These are phyloP conservation scores for Lasioglossum zephyrum DNA, from an alignment of 2,888 invertebrate species.

Conservation along the genomic window DNA sequence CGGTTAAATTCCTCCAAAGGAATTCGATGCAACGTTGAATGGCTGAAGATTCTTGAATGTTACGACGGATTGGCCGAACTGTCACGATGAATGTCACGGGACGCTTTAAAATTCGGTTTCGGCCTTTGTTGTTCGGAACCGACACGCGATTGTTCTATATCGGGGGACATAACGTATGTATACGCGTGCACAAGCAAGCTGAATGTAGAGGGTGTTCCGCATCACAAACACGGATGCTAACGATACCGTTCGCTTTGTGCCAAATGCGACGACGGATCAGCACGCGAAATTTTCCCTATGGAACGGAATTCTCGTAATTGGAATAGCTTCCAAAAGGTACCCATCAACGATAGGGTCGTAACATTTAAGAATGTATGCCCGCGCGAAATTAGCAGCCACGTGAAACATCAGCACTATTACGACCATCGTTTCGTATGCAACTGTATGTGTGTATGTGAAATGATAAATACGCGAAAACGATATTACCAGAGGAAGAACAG, in stretches of 20 bases:
- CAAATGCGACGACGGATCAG: conserved; percentile 42
- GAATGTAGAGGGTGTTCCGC: conserved; percentile 34
- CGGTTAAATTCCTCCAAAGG: neutral
- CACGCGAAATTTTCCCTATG: conserved; percentile 39
- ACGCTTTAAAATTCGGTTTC: conserved; percentile 23
- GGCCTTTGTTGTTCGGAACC: neutral
- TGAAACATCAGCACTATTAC: conserved; percentile 10
- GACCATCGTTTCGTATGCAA: neutral
- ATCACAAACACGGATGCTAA: conserved; percentile 44
- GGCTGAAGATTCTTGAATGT: neutral
- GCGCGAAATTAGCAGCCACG: neutral
- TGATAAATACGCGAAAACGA: neutral
- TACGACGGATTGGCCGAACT: conserved; percentile 11
- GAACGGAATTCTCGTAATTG: conserved; percentile 42
- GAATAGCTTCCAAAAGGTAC: conserved; percentile 29
- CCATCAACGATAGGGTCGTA: neutral
- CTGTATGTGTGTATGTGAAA: neutral
- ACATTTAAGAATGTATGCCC: neutral
- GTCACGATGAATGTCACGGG: neutral
- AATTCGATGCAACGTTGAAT: neutral
- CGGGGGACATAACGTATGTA: conserved; percentile 8
- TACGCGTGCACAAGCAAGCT: conserved; percentile 8
- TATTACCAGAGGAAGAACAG: neutral
- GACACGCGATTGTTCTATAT: conserved; percentile 15
- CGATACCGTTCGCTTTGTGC: conserved; percentile 46